Evolutionary conservation across 2,113 vertebrate genomes (phyloP).

Genomic region (Centropristis striata): DNA sequence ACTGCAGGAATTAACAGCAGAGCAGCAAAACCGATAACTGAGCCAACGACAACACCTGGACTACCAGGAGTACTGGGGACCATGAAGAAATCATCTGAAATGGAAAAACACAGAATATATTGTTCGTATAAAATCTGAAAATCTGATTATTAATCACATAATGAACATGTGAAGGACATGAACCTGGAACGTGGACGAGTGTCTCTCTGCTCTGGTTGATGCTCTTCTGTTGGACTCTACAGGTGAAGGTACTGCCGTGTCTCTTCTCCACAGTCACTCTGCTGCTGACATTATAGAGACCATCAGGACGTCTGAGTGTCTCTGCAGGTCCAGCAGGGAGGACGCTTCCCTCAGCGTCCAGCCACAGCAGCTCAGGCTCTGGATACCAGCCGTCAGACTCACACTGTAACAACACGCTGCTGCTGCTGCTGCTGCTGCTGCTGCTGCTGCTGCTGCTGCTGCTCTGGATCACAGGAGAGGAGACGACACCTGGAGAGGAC

Average conservation of each 20-base stretch:
- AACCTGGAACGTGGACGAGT: not conserved
- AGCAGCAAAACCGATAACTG: not conserved
- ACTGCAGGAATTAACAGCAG: not conserved
- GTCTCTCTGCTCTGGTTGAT: constrained; percentile 10
- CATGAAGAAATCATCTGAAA: constrained; percentile 1
- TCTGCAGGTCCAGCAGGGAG: constrained; percentile 14
- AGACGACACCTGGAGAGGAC: not conserved
- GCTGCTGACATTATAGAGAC: constrained; percentile 26
- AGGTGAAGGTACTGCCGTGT: not conserved
- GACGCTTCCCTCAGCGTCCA: constrained; percentile 1
- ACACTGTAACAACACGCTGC: not conserved
- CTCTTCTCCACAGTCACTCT: constrained; percentile 24
- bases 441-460: no score
- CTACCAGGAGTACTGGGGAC: not conserved
- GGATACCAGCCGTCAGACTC: constrained; percentile 8
- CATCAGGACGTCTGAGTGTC: constrained; percentile 19
- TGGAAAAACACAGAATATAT: not conserved
- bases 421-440: no score
- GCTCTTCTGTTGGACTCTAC: constrained; percentile 26
- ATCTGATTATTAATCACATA: not conserved
- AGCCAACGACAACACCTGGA: not conserved
- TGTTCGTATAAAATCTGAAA: not conserved
- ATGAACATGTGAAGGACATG: not conserved
- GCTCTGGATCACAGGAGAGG: not conserved
- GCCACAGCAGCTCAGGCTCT: constrained; percentile 20